Percentiles rank a stretch among this genome's conserved stretches.
These are phyloP conservation scores for Heliocidaris tuberculata DNA, from an alignment of 35 echinoderm and acorn worm species.

Conservation along the genomic window DNA sequence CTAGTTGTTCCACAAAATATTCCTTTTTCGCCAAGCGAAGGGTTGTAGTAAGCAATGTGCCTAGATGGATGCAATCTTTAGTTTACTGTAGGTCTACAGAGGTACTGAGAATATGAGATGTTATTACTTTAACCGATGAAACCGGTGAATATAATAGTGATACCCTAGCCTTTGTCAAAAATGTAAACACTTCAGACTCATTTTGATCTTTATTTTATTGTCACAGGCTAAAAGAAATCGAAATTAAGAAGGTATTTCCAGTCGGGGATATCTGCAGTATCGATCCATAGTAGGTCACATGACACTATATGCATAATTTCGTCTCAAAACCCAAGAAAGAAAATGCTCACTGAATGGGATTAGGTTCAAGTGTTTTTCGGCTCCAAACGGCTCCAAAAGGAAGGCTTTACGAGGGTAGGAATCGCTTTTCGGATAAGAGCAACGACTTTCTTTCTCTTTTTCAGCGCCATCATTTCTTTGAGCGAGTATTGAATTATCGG, in stretches of 20 bases:
- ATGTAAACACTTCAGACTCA: not conserved
- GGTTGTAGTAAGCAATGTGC: too few relatives aligned
- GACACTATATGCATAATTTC: not conserved
- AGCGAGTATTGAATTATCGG: not conserved
- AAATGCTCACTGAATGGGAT: not conserved
- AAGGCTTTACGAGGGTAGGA: not conserved
- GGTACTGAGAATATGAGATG: too few relatives aligned
- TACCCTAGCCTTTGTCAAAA: not conserved
- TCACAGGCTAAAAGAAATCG: not conserved
- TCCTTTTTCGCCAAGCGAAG: too few relatives aligned
- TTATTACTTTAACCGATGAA: not conserved
- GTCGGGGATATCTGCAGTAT: not conserved
- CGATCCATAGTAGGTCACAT: not conserved
- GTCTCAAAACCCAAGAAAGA: not conserved
- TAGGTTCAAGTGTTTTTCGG: not conserved
- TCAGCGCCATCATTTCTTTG: not conserved
- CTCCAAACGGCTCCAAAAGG: not conserved
- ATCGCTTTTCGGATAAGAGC: not conserved
- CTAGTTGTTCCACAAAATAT: too few relatives aligned
- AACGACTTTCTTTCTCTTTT: not conserved
- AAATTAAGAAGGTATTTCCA: constrained; percentile 12
- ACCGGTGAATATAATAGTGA: not conserved
- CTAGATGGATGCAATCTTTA: too few relatives aligned
- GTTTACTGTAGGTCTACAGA: too few relatives aligned
- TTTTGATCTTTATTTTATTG: not conserved